Evolutionary conservation across 2,113 vertebrate genomes (phyloP), one percentile per base, ranked within the genome.

Genomic region (Malurus cyaneus): DNA sequence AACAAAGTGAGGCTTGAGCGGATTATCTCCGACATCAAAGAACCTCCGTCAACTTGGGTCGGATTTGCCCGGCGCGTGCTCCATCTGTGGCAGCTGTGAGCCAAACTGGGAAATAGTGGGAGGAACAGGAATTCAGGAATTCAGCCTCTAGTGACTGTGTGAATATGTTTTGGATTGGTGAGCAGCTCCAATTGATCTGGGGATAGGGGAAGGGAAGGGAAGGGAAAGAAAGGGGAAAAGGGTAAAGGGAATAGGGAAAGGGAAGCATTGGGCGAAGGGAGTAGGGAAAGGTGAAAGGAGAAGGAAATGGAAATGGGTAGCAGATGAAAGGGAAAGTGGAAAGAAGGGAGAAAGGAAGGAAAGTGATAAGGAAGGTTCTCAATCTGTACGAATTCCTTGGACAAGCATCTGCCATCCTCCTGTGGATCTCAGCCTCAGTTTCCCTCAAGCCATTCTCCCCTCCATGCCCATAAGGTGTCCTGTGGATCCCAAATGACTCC

Each of bases 141-240:
- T 54, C 64, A 46, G 78, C 36, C 3, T 2, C 52, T 62, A 36
- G 71, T 64, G 65, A 21, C 1, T n/a, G 49, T 53, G 41, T 31
- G 41, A 74, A 71, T 89, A 66, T 81, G 36, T 44, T 71, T 42
- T 61, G 20, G 71, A 74, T n/a, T n/a, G 20, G 29, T 36, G 52
- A 28, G n/a, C n/a, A 52, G 41, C 1, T 29, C 2, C 23, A 9
- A 7, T n/a, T 47, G 14, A 24, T 39, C 1, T 0, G 25, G 36
- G 32, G 4, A 50, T 6, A 5, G 3, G 11, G 4, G 10, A 16
- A 6, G 23, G n/a, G n/a, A n/a, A n/a, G n/a, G n/a, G n/a, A n/a
- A n/a, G n/a, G n/a, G n/a, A n/a, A n/a, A n/a, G n/a, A n/a, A n/a
- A n/a, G n/a, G n/a, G n/a, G n/a, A n/a, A n/a, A n/a, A 9, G 1